phyloP scores from a whole-genome alignment of 2,888 invertebrate genomes.

The Andrena trimmerana region DNA sequence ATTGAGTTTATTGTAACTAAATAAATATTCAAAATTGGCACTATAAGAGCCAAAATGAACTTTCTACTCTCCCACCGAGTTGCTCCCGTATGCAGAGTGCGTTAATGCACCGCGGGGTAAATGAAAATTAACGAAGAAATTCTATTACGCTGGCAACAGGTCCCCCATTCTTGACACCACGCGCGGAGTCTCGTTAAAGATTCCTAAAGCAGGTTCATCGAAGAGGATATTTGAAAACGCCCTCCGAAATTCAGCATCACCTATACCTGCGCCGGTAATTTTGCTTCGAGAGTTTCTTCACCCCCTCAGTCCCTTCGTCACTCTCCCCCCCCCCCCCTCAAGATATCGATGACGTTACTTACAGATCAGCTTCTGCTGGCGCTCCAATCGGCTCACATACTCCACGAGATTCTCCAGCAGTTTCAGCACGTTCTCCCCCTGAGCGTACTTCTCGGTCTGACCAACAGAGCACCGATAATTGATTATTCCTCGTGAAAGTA shows the following conservation, averaged over 20 bases:
- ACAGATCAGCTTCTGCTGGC: slow-evolving; percentile 79
- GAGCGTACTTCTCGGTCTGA: slow-evolving; percentile 71
- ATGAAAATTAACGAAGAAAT: slow-evolving; percentile 22
- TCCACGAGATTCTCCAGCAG: slow-evolving; percentile 78
- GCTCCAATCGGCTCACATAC: slow-evolving; percentile 78
- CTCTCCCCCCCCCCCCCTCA: neutral
- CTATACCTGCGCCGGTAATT: no score
- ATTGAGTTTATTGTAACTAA: no score
- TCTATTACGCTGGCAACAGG: slow-evolving; percentile 34
- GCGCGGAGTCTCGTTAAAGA: neutral
- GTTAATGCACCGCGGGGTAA: no score
- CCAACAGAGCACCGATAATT: slow-evolving; percentile 3
- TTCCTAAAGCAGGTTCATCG: no score
- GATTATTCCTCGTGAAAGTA: neutral
- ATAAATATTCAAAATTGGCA: no score
- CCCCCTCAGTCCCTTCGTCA: neutral
- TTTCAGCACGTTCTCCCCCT: slow-evolving; percentile 77
- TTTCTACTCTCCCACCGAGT: no score
- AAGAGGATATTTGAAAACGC: no score
- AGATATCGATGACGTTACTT: slow-evolving; percentile 68
- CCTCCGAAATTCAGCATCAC: no score
- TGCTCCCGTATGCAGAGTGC: no score
- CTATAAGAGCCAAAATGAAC: no score
- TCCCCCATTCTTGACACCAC: neutral
- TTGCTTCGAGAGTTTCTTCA: no score